Conservation (phyloP, 2,113 vertebrate genomes). For the Danio rerio region GRCz12tu NC_133191.1:33236501-33237000, state of each 20-base stretch:
- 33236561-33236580: too few species aligned
- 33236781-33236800: not conserved
- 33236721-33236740: not conserved
- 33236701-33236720: not conserved
- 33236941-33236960: not conserved
- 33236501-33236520: too few species aligned
- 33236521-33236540: too few species aligned
- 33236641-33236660: too few species aligned
- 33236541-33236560: too few species aligned
- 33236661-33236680: not conserved
- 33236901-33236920: not conserved
- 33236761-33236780: not conserved
- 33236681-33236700: not conserved
- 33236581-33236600: too few species aligned
- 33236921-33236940: slow-evolving; percentile 11
- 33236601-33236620: too few species aligned
- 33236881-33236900: not conserved
- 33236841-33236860: not conserved
- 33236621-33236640: too few species aligned
- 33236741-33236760: not conserved
- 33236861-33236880: not conserved
- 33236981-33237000: slow-evolving; percentile 16
- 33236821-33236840: not conserved
- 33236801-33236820: not conserved
- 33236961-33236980: slow-evolving; percentile 1